phyloP scores from a whole-genome alignment of 2,888 invertebrate genomes.

The Criorhina ranunculi region DNA sequence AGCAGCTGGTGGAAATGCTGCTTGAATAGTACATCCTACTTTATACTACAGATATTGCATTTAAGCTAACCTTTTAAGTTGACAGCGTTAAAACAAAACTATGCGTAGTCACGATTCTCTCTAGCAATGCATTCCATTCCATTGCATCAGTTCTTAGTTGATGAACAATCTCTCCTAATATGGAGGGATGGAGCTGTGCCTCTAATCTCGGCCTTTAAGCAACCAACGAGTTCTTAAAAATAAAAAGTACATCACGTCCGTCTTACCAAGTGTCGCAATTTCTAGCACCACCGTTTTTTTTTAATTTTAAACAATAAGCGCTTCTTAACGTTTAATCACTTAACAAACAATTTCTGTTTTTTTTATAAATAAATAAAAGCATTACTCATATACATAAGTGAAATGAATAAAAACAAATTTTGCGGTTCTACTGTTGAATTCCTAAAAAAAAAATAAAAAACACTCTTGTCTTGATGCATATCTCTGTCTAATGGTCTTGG shows the following conservation, averaged over 20 bases:
- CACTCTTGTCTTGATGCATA: conserved; percentile 56
- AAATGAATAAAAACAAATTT: conserved; percentile 29
- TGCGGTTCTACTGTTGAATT: conserved; percentile 22
- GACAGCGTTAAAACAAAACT: too few relatives aligned
- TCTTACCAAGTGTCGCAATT: conserved; percentile 36
- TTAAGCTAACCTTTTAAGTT: too few relatives aligned
- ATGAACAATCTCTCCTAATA: too few relatives aligned
- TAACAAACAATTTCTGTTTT: conserved; percentile 2
- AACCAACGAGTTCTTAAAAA: conserved; percentile 2
- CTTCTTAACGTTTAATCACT: conserved; percentile 32
- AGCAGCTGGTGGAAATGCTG: too few relatives aligned
- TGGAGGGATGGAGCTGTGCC: too few relatives aligned
- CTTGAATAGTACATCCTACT: too few relatives aligned
- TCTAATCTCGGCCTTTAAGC: too few relatives aligned
- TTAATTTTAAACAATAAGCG: conserved; percentile 5
- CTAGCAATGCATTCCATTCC: too few relatives aligned
- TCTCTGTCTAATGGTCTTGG: conserved; percentile 41
- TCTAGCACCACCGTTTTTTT: conserved; percentile 20
- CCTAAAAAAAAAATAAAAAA: conserved; percentile 39
- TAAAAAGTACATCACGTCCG: not conserved
- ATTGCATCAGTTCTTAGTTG: too few relatives aligned
- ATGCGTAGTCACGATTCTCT: too few relatives aligned
- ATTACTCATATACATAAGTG: conserved; percentile 47
- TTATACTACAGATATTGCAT: too few relatives aligned
- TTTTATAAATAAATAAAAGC: not conserved